These are phyloP conservation scores for Caracal caracal DNA, from an alignment of 2,113 vertebrate species.

Conservation along the genomic window DNA sequence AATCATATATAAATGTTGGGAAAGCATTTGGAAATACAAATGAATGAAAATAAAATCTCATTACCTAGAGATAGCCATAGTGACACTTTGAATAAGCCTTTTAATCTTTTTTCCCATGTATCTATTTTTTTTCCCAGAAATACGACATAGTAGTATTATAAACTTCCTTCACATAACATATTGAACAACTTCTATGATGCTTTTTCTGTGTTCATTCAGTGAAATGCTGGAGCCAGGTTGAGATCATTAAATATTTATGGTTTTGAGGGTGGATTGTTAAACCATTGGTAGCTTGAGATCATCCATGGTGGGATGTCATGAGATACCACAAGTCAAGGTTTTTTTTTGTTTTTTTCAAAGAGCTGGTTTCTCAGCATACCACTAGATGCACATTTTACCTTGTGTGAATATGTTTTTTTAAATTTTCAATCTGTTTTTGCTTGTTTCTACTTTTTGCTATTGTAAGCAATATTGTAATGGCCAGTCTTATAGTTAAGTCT, in stretches of 20 bases:
- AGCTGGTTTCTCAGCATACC: neutral
- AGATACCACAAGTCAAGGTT: neutral
- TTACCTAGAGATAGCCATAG: neutral
- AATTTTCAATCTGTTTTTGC: neutral
- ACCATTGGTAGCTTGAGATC: neutral
- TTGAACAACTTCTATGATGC: neutral
- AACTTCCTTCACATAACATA: neutral
- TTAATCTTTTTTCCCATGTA: neutral
- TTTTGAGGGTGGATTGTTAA: neutral
- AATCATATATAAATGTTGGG: neutral
- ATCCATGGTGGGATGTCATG: neutral
- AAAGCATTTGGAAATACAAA: neutral
- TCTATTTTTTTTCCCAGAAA: neutral
- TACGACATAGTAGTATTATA: neutral
- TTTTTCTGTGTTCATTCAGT: neutral
- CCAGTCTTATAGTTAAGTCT: neutral
- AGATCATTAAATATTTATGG: neutral
- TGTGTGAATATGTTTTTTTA: neutral
- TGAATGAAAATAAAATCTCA: conserved; percentile 44
- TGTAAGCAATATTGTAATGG: neutral
- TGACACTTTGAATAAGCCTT: neutral
- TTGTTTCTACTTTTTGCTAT: conserved; percentile 8
- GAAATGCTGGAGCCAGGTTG: neutral
- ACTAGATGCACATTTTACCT: neutral
- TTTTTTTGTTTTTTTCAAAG: conserved; percentile 1